Evolutionary conservation across 2,113 vertebrate genomes (phyloP).

Genomic region (Triplophysa siluroides): DNA sequence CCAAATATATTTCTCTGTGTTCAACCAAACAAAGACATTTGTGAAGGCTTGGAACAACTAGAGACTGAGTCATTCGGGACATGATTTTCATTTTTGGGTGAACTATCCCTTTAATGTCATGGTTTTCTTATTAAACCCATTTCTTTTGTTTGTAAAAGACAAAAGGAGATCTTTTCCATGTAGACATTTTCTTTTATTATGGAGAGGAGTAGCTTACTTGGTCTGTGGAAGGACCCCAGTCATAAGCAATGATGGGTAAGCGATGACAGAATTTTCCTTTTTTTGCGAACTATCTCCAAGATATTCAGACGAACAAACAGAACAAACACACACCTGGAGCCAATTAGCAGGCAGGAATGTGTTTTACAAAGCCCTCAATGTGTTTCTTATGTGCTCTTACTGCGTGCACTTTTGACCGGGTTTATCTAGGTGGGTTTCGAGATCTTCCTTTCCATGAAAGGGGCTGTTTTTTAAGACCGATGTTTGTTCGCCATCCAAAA

Average conservation of each 20-base stretch:
- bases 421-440: slow-evolving; percentile 40
- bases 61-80: too few relatives aligned
- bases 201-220: too few relatives aligned
- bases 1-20: too few relatives aligned
- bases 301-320: slow-evolving; percentile 9
- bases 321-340: slow-evolving; percentile 44
- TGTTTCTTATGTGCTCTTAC: slow-evolving; percentile 35
- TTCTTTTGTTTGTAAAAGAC: neutral
- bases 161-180: neutral
- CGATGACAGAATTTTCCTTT: neutral
- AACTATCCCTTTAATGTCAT: too few relatives aligned
- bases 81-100: too few relatives aligned
- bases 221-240: too few relatives aligned
- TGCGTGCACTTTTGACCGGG: slow-evolving; percentile 49
- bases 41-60: too few relatives aligned
- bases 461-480: slow-evolving; percentile 24
- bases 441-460: slow-evolving; percentile 32
- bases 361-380: slow-evolving; percentile 27
- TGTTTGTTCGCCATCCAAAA: slow-evolving; percentile 50
- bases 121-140: too few relatives aligned
- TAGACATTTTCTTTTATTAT: neutral
- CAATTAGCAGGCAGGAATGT: slow-evolving; percentile 44
- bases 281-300: neutral
- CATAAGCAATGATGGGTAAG: neutral
- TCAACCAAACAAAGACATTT: too few relatives aligned